phyloP scores from a whole-genome alignment of 2,888 invertebrate species.

The Pycnomerus fuliginosus region DNA sequence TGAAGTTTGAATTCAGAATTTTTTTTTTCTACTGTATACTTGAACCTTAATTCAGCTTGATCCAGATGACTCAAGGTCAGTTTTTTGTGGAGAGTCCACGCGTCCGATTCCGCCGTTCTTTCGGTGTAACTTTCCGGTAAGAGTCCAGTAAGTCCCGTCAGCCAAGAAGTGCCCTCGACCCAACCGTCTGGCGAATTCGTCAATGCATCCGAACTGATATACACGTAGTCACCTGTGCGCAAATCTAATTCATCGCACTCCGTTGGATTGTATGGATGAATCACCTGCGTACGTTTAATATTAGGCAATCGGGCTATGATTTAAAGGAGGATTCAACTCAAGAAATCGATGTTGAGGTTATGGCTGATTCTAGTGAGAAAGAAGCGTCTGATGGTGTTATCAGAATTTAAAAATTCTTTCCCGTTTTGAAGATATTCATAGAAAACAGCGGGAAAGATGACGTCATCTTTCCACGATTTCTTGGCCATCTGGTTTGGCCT shows the following conservation, averaged over 20 bases:
- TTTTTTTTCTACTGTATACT: no score
- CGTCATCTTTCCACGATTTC: no score
- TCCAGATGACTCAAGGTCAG: slow-evolving; percentile 55
- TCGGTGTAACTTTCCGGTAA: slow-evolving; percentile 81
- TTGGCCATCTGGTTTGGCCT: no score
- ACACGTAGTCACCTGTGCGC: slow-evolving; percentile 83
- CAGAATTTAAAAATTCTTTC: no score
- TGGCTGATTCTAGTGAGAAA: no score
- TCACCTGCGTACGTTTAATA: no score
- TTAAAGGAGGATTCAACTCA: no score
- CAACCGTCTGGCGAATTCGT: slow-evolving; percentile 79
- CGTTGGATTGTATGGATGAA: slow-evolving; percentile 73
- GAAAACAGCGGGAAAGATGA: no score
- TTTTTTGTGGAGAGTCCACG: slow-evolving; percentile 84
- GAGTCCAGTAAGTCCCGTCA: slow-evolving; percentile 76
- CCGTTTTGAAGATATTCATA: no score
- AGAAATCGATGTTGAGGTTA: no score
- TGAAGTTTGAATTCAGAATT: background rate
- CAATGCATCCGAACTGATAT: slow-evolving; percentile 73
- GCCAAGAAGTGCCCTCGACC: slow-evolving; percentile 83
- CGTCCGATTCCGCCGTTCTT: slow-evolving; percentile 84
- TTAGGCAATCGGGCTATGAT: no score
- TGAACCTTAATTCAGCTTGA: slow-evolving; percentile 22
- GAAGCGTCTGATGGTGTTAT: no score
- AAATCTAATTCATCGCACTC: slow-evolving; percentile 84